These are phyloP conservation scores for Ailuropoda melanoleuca DNA, from an alignment of 2,113 vertebrate genomes.

Conservation along the genomic window DNA sequence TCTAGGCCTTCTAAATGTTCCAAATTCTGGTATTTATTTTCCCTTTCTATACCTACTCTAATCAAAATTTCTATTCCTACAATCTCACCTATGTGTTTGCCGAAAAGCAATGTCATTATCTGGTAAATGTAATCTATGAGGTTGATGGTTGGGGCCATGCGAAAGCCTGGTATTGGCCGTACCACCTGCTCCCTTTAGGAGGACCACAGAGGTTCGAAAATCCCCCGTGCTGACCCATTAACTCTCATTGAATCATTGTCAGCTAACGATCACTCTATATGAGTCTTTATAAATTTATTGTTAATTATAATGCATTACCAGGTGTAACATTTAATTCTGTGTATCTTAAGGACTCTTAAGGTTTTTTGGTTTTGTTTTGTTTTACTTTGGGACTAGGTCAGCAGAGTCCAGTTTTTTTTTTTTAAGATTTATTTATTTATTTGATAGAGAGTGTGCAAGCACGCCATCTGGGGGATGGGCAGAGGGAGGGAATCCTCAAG, in stretches of 20 bases:
- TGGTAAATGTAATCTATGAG: not conserved
- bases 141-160: not conserved
- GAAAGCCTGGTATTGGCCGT: not conserved
- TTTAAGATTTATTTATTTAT: not conserved
- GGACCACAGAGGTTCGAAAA: not conserved
- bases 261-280: not conserved
- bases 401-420: not conserved
- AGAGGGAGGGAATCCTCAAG: not conserved
- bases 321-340: not conserved
- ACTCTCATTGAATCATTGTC: not conserved
- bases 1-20: not conserved
- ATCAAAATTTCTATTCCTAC: not conserved
- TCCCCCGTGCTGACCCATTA: not conserved
- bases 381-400: not conserved
- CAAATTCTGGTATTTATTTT: not conserved
- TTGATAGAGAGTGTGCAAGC: not conserved
- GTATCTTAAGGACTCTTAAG: not conserved
- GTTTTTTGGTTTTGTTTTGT: not conserved
- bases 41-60: not conserved
- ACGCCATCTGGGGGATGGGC: not conserved
- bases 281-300: not conserved
- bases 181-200: not conserved
- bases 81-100: not conserved
- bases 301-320: not conserved
- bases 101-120: not conserved